A percentile compares a stretch with the other conserved stretches of the same genome.
Evolutionary conservation across 2,888 invertebrate genomes (phyloP).

Genomic region (Ceramica pisi): DNA sequence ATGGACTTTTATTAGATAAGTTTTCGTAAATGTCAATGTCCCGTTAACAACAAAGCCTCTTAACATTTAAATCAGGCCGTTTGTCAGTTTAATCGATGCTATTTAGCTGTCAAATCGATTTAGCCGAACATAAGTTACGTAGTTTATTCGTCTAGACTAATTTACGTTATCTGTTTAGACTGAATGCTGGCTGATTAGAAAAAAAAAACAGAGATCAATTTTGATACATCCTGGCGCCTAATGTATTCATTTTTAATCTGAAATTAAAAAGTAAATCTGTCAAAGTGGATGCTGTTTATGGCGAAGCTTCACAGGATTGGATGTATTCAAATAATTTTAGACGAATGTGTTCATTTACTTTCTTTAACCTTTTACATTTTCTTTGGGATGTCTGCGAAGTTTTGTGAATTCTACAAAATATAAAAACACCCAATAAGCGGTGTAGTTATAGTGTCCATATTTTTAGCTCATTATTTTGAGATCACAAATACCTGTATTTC

Average conservation of each 20-base stretch:
- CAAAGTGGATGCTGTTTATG: not conserved
- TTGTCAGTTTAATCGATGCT: conserved; percentile 34
- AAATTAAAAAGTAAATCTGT: conserved; percentile 26
- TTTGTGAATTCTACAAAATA: no score
- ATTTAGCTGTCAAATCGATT: conserved; percentile 48
- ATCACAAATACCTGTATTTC: not conserved
- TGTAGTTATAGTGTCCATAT: no score
- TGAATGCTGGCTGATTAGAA: conserved; percentile 38
- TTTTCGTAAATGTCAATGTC: conserved; percentile 35
- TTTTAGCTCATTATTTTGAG: not conserved
- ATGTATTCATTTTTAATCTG: conserved; percentile 22
- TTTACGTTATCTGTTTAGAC: conserved; percentile 42
- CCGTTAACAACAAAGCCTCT: conserved; percentile 28
- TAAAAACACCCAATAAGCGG: no score
- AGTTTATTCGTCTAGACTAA: conserved; percentile 57
- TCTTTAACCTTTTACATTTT: not conserved
- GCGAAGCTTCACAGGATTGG: not conserved
- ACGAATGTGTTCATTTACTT: not conserved
- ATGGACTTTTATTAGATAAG: not conserved
- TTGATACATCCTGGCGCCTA: conserved; percentile 21
- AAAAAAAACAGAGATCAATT: conserved; percentile 17
- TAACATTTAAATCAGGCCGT: conserved; percentile 47
- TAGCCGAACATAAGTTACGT: conserved; percentile 23
- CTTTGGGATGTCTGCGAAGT: no score
- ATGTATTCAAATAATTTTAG: not conserved